phyloP scores from a whole-genome alignment of 35 echinoderm and acorn worm genomes.

The Heliocidaris erythrogramma region DNA sequence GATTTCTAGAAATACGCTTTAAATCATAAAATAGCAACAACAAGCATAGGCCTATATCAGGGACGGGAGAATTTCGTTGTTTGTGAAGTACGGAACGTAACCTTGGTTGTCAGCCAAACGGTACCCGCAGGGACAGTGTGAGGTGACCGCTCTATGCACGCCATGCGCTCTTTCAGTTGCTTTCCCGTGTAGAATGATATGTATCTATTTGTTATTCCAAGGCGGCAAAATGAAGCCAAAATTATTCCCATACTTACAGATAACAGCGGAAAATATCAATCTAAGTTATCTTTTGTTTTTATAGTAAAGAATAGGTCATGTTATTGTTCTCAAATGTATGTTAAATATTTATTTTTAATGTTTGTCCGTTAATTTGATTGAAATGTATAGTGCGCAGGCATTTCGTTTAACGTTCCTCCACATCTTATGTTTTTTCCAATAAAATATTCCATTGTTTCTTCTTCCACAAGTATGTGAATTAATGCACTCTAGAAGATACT shows the following conservation, averaged over 20 bases:
- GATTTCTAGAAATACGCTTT: too few relatives aligned
- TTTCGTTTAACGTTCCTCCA: not conserved
- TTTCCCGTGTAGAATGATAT: too few relatives aligned
- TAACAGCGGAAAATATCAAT: not conserved
- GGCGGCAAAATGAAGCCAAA: not conserved
- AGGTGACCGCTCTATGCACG: not conserved
- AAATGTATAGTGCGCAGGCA: not conserved
- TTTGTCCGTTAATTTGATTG: not conserved
- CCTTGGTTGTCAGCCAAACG: not conserved
- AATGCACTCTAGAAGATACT: not conserved
- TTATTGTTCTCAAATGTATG: not conserved
- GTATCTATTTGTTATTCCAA: not conserved
- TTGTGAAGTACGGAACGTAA: not conserved
- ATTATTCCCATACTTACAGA: not conserved
- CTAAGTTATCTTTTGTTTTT: not conserved
- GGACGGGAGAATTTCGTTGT: too few relatives aligned
- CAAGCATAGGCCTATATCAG: too few relatives aligned
- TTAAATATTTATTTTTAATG: not conserved
- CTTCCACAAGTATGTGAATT: constrained; percentile 3
- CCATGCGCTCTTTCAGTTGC: not conserved
- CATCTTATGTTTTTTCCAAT: not conserved
- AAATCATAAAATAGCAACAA: too few relatives aligned
- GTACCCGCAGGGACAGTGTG: not conserved
- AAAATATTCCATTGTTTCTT: not conserved
- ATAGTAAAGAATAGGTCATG: not conserved